These are phyloP conservation scores for Pipistrellus pipistrellus DNA, from an alignment of 2,797 vertebrate genomes.

Conservation along the genomic window DNA sequence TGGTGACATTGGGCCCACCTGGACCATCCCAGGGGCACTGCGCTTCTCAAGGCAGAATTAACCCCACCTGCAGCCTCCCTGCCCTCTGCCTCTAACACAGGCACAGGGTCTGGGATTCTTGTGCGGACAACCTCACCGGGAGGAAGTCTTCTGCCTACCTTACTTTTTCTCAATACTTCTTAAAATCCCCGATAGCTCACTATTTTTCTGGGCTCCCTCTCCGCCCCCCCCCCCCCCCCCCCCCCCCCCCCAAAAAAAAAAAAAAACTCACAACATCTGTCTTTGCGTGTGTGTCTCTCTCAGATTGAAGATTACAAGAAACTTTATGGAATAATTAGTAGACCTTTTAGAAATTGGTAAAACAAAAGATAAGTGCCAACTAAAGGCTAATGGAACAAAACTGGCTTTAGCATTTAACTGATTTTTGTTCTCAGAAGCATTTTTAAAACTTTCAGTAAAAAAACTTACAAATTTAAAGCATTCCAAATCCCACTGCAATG, in stretches of 20 bases:
- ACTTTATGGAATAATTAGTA: not conserved
- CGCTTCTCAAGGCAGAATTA: not conserved
- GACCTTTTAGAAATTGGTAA: not conserved
- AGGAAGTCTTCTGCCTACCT: not conserved
- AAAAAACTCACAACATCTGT: not conserved
- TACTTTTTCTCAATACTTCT: not conserved
- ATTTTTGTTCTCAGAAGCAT: slow-evolving; percentile 8
- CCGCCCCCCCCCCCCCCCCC: too few species aligned
- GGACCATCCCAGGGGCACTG: fast-evolving
- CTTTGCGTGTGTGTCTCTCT: not conserved
- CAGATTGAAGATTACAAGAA: not conserved
- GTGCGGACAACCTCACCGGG: not conserved
- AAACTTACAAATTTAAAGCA: slow-evolving; percentile 25
- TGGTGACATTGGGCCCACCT: not conserved
- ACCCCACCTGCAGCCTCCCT: not conserved
- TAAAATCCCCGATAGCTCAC: not conserved
- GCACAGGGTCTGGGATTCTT: not conserved
- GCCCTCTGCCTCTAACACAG: not conserved
- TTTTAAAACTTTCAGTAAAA: slow-evolving; percentile 5
- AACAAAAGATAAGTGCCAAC: slow-evolving; percentile 2
- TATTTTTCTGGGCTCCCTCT: not conserved
- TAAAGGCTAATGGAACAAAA: not conserved
- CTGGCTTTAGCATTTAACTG: not conserved
- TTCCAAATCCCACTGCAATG: not conserved
- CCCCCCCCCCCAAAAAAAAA: too few species aligned